phyloP scores from a whole-genome alignment of 1,140 invertebrate species.

The Theocolax elegans region DNA sequence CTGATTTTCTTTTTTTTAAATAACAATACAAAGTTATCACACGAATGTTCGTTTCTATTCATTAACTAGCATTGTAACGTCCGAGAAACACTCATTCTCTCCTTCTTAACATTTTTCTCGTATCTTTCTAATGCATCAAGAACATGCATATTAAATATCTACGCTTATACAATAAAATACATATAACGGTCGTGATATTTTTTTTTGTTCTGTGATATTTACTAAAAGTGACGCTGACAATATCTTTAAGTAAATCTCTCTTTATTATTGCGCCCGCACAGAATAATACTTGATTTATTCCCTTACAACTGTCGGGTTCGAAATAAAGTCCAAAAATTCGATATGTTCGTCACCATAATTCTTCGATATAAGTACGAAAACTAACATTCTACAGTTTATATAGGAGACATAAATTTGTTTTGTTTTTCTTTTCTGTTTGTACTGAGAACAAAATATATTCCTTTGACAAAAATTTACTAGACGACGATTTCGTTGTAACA shows the following conservation, averaged over 20 bases:
- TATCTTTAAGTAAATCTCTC: conserved; percentile 26
- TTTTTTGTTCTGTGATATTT: neutral
- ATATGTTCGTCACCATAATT: conserved; percentile 30
- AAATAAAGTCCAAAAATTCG: conserved; percentile 13
- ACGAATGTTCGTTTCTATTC: neutral
- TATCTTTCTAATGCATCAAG: neutral
- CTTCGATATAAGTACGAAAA: conserved; percentile 39
- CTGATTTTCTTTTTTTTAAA: conserved; percentile 29
- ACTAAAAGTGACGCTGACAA: neutral
- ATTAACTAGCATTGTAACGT: conserved; percentile 2
- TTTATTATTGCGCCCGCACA: conserved; percentile 9
- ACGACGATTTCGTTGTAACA: neutral
- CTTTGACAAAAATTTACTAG: neutral
- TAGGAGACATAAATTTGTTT: neutral
- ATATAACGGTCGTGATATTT: conserved; percentile 22
- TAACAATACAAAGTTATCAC: conserved; percentile 39
- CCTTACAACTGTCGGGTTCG: neutral
- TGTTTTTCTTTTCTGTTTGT: neutral
- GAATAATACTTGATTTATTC: conserved; percentile 30
- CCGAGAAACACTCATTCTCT: neutral
- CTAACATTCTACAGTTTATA: neutral
- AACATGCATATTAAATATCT: neutral
- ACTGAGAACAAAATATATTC: neutral
- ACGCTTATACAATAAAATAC: conserved; percentile 36
- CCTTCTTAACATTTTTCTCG: neutral